Conservation (phyloP, 2,113 vertebrate genomes). For the Chaetorhynchus papuensis region DNA sequence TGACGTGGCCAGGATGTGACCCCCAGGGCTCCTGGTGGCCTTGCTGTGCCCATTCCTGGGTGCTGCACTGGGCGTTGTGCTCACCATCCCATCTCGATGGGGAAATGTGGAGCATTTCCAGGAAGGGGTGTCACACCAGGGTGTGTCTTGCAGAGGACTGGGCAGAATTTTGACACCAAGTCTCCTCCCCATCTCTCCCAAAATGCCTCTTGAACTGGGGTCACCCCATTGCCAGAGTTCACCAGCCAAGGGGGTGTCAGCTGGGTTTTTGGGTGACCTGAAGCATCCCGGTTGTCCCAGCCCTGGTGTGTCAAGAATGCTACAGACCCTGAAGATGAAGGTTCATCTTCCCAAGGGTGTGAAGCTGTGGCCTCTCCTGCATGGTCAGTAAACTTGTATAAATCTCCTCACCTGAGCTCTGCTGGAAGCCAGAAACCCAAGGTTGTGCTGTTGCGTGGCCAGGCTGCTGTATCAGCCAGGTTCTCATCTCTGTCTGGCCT, state of each 20-base stretch:
- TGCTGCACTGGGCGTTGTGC: neutral
- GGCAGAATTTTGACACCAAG: neutral
- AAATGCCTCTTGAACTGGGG: neutral
- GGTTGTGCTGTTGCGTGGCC: accelerated
- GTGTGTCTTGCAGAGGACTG: neutral
- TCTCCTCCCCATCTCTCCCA: neutral
- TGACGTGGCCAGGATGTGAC: accelerated
- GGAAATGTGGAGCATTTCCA: accelerated
- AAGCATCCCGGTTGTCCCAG: neutral
- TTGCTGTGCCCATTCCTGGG: accelerated
- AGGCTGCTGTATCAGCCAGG: neutral
- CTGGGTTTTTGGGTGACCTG: neutral
- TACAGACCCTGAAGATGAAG: neutral
- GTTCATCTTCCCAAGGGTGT: neutral
- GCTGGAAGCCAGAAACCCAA: neutral
- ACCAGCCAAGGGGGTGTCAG: neutral
- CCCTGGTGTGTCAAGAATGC: no score
- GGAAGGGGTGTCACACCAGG: neutral
- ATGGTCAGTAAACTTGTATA: neutral
- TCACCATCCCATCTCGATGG: neutral
- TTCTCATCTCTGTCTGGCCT: neutral
- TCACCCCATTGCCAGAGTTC: neutral
- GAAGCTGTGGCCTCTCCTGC: neutral
- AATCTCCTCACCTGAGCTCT: neutral
- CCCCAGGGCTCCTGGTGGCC: neutral